Conservation (phyloP, 2,797 vertebrate species). For the Syngnathus acus region DNA sequence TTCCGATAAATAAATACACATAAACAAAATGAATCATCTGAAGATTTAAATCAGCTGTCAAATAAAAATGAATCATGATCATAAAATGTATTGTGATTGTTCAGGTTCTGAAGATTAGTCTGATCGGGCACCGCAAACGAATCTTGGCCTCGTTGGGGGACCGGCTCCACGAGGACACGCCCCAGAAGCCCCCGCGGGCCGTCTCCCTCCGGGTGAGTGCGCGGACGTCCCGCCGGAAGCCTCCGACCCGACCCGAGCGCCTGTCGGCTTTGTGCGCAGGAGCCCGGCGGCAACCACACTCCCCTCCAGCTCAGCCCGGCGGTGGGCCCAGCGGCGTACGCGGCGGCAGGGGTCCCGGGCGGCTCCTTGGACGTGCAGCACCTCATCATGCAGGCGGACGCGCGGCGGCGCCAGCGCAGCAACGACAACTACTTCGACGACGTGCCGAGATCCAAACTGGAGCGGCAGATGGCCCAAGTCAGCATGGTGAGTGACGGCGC, state of each 20-base stretch:
- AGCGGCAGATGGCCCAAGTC: constrained; percentile 99
- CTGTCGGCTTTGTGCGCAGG: constrained; percentile 56
- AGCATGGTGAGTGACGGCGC: constrained; percentile 70
- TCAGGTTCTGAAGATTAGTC: constrained; percentile 92
- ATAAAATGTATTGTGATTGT: constrained; percentile 9
- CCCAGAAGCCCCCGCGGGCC: constrained; percentile 94
- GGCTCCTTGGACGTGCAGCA: constrained; percentile 99
- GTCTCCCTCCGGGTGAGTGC: constrained; percentile 84
- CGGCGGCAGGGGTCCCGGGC: constrained; percentile 80
- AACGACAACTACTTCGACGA: constrained; percentile 99
- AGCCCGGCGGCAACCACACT: constrained; percentile 94
- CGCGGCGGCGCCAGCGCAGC: constrained; percentile 92
- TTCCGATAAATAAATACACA: too few species aligned
- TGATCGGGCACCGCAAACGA: constrained; percentile 93
- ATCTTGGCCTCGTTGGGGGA: constrained; percentile 93
- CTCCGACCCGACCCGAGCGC: not conserved
- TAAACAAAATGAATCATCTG: too few species aligned
- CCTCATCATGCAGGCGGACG: constrained; percentile 99
- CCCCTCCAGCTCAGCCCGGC: constrained; percentile 95
- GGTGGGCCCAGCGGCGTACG: constrained; percentile 89
- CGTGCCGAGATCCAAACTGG: constrained; percentile 96
- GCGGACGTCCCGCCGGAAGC: not conserved
- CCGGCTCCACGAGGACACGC: constrained; percentile 91
- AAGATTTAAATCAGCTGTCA: too few species aligned
- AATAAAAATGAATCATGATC: too few species aligned